phyloP scores from a whole-genome alignment of 2,888 invertebrate genomes.

The Acrobasis repandana region DNA sequence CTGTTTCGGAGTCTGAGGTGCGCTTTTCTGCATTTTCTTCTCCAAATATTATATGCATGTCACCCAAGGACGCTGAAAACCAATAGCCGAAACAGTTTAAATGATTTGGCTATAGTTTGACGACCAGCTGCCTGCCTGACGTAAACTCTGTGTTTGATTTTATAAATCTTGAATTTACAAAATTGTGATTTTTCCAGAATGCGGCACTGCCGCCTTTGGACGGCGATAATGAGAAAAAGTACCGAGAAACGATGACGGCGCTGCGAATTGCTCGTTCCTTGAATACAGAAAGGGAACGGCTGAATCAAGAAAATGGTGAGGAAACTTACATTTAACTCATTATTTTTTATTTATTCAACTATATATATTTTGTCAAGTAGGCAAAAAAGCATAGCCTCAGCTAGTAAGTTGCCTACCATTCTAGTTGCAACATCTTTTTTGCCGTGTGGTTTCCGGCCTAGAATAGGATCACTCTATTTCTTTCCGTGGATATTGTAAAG shows the following conservation, averaged over 20 bases:
- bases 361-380: neutral
- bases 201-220: conserved; percentile 57
- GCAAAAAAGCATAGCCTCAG: too few relatives aligned
- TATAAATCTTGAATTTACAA: neutral
- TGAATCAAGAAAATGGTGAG: conserved; percentile 55
- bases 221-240: conserved; percentile 59
- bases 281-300: conserved; percentile 51
- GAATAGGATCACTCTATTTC: too few relatives aligned
- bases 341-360: neutral
- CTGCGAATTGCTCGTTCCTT: conserved; percentile 51
- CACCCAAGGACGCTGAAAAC: too few relatives aligned
- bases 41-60: too few relatives aligned
- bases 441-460: too few relatives aligned
- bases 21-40: neutral
- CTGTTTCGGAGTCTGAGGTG: neutral
- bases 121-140: neutral
- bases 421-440: too few relatives aligned
- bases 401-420: too few relatives aligned
- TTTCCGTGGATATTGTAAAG: too few relatives aligned
- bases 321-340: neutral
- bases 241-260: conserved; percentile 51
- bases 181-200: conserved; percentile 40
- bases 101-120: too few relatives aligned
- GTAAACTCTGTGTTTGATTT: neutral
- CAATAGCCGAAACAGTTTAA: too few relatives aligned